phyloP scores from a whole-genome alignment of 2,797 vertebrate species.

The Crenichthys baileyi region DNA sequence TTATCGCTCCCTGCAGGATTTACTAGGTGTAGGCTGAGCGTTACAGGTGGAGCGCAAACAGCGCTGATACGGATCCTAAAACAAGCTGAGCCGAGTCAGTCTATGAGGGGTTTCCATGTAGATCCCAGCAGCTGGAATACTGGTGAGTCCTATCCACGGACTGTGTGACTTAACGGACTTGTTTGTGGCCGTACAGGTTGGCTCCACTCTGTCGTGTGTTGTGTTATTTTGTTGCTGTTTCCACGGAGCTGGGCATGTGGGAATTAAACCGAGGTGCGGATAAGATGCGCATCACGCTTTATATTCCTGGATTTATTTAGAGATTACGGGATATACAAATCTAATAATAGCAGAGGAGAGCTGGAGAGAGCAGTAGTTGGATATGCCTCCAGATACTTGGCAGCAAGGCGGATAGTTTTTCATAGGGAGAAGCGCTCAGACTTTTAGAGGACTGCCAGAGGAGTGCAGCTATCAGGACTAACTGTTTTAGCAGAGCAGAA shows the following conservation, averaged over 20 bases:
- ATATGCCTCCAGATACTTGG: slow-evolving; percentile 20
- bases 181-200: slow-evolving; percentile 14
- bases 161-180: slow-evolving; percentile 7
- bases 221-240: neutral
- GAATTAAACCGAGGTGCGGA: slow-evolving; percentile 35
- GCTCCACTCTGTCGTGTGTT: neutral
- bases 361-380: slow-evolving; percentile 41
- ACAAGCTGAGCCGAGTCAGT: neutral
- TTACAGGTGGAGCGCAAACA: slow-evolving; percentile 62
- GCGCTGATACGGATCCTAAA: slow-evolving; percentile 1
- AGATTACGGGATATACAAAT: slow-evolving; percentile 65
- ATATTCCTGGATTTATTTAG: slow-evolving; percentile 47
- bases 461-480: neutral
- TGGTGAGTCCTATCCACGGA: slow-evolving; percentile 42
- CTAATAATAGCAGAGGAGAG: slow-evolving; percentile 66
- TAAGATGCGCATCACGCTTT: neutral
- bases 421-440: slow-evolving; percentile 1
- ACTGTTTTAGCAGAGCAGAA: neutral
- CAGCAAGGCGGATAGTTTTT: slow-evolving; percentile 9
- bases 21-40: slow-evolving; percentile 26
- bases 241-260: slow-evolving; percentile 12
- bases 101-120: neutral
- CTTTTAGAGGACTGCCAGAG: slow-evolving; percentile 12
- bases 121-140: slow-evolving; percentile 2
- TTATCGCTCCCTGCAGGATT: slow-evolving; percentile 44